phyloP scores from a whole-genome alignment of 2,113 vertebrate genomes.

The Raja brachyura region DNA sequence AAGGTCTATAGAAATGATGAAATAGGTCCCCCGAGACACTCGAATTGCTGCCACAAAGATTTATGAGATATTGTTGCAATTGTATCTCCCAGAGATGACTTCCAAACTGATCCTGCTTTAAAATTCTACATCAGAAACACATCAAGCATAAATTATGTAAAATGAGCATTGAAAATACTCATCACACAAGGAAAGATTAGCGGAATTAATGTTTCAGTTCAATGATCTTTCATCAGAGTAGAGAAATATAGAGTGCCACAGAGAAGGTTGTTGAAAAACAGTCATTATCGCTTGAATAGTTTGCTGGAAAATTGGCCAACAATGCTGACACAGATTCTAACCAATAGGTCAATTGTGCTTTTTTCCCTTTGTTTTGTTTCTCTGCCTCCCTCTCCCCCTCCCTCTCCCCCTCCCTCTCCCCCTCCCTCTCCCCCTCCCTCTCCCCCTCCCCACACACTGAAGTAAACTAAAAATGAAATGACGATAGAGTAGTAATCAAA shows the following conservation, averaged over 20 bases:
- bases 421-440: background rate
- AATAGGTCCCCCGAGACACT: background rate
- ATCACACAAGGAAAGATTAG: no score
- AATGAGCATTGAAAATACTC: background rate
- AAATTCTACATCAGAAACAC: background rate
- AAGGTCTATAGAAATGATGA: background rate
- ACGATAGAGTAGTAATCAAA: background rate
- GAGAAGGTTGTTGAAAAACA: background rate
- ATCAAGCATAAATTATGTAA: background rate
- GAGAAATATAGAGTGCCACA: background rate
- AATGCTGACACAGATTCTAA: background rate
- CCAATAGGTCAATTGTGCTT: background rate
- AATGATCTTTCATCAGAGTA: no score
- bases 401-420: background rate
- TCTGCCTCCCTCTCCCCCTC: no score
- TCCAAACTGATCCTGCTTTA: background rate
- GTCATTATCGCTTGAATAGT: background rate
- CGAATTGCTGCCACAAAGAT: background rate
- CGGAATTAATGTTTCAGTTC: no score
- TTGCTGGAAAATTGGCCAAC: background rate
- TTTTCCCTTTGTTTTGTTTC: background rate
- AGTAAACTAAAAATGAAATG: background rate
- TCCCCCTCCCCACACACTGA: background rate
- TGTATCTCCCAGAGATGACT: background rate
- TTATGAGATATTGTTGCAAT: background rate